Conservation (phyloP, 1,140 invertebrate species). For the Platorchestia sp. region DNA sequence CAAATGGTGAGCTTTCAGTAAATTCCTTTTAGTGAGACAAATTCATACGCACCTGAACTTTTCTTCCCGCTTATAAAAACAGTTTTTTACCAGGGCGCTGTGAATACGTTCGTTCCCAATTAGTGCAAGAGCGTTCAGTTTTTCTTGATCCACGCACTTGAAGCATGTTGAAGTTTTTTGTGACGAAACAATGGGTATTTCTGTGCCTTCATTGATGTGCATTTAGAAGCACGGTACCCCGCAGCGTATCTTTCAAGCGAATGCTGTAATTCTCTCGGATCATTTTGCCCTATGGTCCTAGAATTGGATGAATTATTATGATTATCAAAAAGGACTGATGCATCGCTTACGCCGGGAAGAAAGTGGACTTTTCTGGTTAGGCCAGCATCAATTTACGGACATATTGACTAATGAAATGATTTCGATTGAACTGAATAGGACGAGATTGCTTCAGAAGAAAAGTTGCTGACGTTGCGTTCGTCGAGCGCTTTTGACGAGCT, state of each 20-base stretch:
- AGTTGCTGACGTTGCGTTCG: background rate
- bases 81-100: background rate
- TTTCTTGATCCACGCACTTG: background rate
- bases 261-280: background rate
- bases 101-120: background rate
- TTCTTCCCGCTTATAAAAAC: background rate
- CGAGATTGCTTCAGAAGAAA: background rate
- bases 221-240: background rate
- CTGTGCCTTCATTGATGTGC: background rate
- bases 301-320: background rate
- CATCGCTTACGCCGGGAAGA: background rate
- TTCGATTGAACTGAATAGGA: background rate
- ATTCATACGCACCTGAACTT: no score
- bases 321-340: background rate
- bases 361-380: background rate
- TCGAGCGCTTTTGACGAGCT: background rate
- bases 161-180: background rate
- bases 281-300: background rate
- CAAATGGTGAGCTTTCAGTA: background rate
- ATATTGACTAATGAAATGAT: background rate
- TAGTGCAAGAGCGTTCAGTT: background rate
- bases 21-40: background rate
- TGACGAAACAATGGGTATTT: background rate
- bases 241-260: background rate
- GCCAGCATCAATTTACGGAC: background rate